These are phyloP conservation scores for Argentina silus DNA, from an alignment of 2,797 vertebrate species.

Conservation along the genomic window DNA sequence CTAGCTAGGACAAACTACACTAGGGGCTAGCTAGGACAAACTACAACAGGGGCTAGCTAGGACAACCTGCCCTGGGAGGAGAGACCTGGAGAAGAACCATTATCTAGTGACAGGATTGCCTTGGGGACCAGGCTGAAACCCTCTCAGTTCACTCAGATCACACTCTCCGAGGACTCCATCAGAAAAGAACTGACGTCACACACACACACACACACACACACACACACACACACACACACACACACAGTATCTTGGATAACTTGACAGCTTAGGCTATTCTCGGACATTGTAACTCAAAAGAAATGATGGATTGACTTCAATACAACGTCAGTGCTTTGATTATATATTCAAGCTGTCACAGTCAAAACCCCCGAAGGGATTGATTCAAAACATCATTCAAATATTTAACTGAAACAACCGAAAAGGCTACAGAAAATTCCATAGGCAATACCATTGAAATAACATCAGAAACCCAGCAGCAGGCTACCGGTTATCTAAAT, in stretches of 20 bases:
- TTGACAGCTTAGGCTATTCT: not conserved
- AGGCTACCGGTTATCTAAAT: not conserved
- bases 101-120: not conserved
- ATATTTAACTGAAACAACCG: not conserved
- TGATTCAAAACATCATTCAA: slow-evolving; percentile 4
- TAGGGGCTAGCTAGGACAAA: not conserved
- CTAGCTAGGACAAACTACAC: too few relatives aligned
- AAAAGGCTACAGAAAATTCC: not conserved
- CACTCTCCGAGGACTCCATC: not conserved
- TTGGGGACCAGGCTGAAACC: not conserved
- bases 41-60: not conserved
- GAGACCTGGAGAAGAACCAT: not conserved
- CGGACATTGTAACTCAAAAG: not conserved
- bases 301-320: not conserved
- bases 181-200: slow-evolving; percentile 46
- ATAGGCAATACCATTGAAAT: not conserved
- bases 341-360: not conserved
- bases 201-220: slow-evolving; percentile 1
- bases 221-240: slow-evolving; percentile 7
- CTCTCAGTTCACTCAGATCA: too few relatives aligned
- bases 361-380: not conserved
- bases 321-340: not conserved
- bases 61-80: not conserved
- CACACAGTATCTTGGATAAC: not conserved
- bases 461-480: not conserved